Evolutionary conservation across 2,888 invertebrate species (phyloP).

Genomic region (Syrista parreyssii): DNA sequence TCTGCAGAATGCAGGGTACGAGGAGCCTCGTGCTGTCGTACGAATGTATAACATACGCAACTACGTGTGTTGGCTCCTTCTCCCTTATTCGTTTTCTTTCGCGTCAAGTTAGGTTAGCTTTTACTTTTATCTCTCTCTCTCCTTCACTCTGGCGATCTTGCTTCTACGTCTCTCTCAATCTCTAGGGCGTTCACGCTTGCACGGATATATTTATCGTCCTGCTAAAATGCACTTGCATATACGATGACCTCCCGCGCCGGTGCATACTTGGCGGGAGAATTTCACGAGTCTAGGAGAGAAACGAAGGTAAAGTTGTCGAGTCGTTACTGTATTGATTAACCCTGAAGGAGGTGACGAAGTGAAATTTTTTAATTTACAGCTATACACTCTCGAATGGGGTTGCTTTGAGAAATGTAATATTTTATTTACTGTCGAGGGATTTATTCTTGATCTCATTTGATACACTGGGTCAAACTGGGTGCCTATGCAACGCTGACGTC

Average conservation of each 20-base stretch:
- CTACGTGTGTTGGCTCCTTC: neutral
- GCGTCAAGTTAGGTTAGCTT: neutral
- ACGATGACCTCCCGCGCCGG: neutral
- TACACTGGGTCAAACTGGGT: neutral
- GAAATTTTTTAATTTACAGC: neutral
- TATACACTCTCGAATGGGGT: neutral
- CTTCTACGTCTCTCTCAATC: neutral
- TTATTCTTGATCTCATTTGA: neutral
- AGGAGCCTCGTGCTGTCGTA: neutral
- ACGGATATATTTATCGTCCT: slow-evolving; percentile 14
- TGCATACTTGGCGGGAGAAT: neutral
- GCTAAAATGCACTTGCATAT: neutral
- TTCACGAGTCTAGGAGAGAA: neutral
- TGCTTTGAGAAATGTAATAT: neutral
- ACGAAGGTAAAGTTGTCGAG: neutral
- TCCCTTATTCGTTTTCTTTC: neutral
- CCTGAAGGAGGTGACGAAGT: neutral
- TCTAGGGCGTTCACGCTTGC: neutral
- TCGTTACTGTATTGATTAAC: neutral
- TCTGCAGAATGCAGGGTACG: slow-evolving; percentile 45
- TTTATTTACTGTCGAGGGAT: neutral
- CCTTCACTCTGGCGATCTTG: neutral
- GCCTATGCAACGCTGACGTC: neutral
- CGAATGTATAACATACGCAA: neutral
- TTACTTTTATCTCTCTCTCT: neutral